Evolutionary conservation across 2,113 vertebrate genomes (phyloP).

Genomic region (Strigops habroptila): DNA sequence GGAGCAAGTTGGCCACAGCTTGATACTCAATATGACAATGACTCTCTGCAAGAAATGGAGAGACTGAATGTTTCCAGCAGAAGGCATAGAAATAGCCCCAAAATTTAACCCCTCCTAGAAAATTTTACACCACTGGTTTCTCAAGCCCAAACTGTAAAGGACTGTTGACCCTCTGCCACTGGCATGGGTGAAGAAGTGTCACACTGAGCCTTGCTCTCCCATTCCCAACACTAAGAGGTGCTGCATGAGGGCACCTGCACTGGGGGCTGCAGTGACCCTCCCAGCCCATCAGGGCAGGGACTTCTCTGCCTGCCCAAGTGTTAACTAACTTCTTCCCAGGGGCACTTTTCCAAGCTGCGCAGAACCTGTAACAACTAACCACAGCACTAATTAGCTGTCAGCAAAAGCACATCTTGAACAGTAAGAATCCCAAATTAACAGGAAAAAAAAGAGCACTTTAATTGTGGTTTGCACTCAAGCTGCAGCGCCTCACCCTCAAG

Average conservation of each 20-base stretch:
- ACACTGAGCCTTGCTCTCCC: neutral
- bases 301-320: neutral
- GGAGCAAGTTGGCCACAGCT: neutral
- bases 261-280: neutral
- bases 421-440: neutral
- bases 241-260: neutral
- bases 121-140: neutral
- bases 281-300: neutral
- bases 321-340: neutral
- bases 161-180: neutral
- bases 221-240: neutral
- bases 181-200: too few relatives aligned
- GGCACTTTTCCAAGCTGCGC: neutral
- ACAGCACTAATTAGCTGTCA: neutral
- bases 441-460: neutral
- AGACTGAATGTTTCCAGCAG: neutral
- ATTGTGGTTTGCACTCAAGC: neutral
- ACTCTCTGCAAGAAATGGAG: neutral
- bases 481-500: neutral
- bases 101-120: neutral
- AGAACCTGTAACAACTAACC: neutral
- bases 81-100: neutral
- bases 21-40: neutral
- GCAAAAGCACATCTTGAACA: neutral
- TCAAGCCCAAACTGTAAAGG: neutral